Conservation (phyloP, 2,888 invertebrate genomes). For the Chloroclystis v-ata region DNA sequence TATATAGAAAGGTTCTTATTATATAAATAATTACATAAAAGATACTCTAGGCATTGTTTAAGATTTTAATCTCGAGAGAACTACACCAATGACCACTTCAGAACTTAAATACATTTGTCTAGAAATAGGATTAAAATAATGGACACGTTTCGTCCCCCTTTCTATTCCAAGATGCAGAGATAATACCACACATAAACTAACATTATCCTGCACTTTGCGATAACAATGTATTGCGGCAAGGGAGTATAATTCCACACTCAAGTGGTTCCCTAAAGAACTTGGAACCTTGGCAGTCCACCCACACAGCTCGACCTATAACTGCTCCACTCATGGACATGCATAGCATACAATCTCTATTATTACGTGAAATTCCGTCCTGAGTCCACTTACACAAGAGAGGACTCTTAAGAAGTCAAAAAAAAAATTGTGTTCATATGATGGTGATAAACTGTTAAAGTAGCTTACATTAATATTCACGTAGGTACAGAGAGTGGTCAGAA, state of each 20-base stretch:
- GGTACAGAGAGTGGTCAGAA: too few relatives aligned
- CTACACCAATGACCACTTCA: too few relatives aligned
- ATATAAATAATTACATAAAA: too few relatives aligned
- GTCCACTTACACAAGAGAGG: not conserved
- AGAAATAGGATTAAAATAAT: constrained; percentile 1
- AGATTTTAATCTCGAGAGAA: too few relatives aligned
- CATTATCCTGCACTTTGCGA: constrained; percentile 2
- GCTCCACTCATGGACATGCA: not conserved
- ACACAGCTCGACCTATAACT: not conserved
- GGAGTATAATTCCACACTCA: constrained; percentile 12
- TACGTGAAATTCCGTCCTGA: not conserved
- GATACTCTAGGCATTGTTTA: too few relatives aligned
- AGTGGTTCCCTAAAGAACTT: constrained; percentile 6
- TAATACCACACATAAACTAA: not conserved
- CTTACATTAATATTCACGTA: too few relatives aligned
- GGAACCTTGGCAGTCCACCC: constrained; percentile 5
- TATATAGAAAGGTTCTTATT: too few relatives aligned
- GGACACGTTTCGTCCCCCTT: not conserved
- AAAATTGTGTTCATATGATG: too few relatives aligned
- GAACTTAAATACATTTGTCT: not conserved
- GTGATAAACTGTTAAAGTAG: too few relatives aligned
- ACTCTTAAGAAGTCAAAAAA: not conserved
- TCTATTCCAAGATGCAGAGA: constrained; percentile 1
- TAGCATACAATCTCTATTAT: not conserved
- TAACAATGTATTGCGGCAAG: constrained; percentile 6